phyloP scores from a whole-genome alignment of 1,140 invertebrate species.

The Spodoptera frugiperda region DNA sequence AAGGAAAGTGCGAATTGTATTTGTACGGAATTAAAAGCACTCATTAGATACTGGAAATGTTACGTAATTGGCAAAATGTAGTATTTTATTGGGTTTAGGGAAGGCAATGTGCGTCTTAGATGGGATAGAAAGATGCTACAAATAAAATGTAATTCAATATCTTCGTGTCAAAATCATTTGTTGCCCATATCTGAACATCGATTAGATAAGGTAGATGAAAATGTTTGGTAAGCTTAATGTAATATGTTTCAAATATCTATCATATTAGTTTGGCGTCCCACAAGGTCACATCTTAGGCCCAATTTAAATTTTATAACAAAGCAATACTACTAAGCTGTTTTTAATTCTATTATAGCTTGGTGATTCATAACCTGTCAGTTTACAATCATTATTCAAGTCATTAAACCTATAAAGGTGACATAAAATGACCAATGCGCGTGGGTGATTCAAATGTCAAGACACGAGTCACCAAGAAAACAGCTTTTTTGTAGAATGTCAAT shows the following conservation, averaged over 20 bases:
- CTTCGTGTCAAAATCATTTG: no score
- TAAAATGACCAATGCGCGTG: slow-evolving; percentile 22
- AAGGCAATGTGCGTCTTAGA: slow-evolving; percentile 41
- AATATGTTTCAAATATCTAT: no score
- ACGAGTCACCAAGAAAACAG: neutral
- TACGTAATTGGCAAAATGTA: slow-evolving; percentile 10
- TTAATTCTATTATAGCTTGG: neutral
- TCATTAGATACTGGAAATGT: neutral
- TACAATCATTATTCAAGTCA: neutral
- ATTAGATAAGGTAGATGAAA: no score
- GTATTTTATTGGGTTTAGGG: slow-evolving; percentile 31
- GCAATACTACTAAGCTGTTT: neutral
- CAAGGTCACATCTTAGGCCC: neutral
- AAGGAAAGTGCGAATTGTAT: neutral
- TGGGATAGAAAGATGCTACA: neutral
- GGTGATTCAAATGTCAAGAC: slow-evolving; percentile 24
- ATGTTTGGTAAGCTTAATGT: no score
- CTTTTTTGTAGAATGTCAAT: neutral
- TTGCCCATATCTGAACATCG: no score
- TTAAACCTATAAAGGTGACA: slow-evolving; percentile 3
- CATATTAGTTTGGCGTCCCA: neutral
- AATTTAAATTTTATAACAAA: neutral
- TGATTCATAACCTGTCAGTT: neutral
- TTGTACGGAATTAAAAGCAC: neutral
- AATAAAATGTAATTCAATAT: neutral